These are phyloP conservation scores for Momotus momota DNA, from an alignment of 2,797 vertebrate species.

Conservation along the genomic window DNA sequence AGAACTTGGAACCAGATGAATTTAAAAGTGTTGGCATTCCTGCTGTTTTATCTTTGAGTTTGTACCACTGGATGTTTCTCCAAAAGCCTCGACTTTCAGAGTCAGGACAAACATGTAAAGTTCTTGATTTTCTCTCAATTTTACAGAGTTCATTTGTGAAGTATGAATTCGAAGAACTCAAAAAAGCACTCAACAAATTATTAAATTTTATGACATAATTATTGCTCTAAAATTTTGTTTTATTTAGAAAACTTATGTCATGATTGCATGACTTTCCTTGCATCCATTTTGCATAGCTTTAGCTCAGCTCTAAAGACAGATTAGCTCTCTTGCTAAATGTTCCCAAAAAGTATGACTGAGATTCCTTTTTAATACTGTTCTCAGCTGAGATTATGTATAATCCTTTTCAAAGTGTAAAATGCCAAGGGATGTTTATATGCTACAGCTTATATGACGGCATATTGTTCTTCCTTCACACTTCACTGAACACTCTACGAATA, in stretches of 20 bases:
- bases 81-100: neutral
- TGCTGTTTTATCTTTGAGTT: neutral
- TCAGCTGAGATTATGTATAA: slow-evolving; percentile 59
- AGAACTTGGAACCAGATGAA: neutral
- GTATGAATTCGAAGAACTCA: neutral
- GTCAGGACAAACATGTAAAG: neutral
- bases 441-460: slow-evolving; percentile 52
- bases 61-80: neutral
- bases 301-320: slow-evolving; percentile 34
- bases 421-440: slow-evolving; percentile 63
- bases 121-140: neutral
- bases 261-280: neutral
- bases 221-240: neutral
- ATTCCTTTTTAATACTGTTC: slow-evolving; percentile 65
- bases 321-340: slow-evolving; percentile 31
- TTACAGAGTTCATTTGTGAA: neutral
- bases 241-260: neutral
- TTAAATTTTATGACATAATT: neutral
- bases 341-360: slow-evolving; percentile 52
- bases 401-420: slow-evolving; percentile 69
- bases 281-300: slow-evolving; percentile 22
- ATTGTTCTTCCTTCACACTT: slow-evolving; percentile 53
- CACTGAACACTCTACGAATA: slow-evolving; percentile 34
- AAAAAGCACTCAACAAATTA: neutral
- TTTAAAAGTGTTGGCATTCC: neutral